Evolutionary conservation across 2,888 invertebrate genomes (phyloP).

Genomic region (Pyrocoelia pectoralis): DNA sequence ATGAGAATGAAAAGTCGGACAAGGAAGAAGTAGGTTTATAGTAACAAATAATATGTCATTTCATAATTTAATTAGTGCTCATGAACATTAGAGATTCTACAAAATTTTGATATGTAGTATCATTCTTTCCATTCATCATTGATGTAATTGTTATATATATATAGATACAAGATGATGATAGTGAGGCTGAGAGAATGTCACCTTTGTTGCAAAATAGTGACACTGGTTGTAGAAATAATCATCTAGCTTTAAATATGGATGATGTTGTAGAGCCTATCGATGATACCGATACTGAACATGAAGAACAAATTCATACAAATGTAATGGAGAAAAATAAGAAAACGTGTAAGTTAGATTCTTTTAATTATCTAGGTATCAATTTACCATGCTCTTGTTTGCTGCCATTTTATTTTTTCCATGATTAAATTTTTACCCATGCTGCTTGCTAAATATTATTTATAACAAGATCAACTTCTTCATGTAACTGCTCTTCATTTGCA

Average conservation of each 20-base stretch:
- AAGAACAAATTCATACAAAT: conserved; percentile 55
- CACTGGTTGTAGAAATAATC: conserved; percentile 43
- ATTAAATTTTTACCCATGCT: too few species aligned
- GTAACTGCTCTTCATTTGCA: too few species aligned
- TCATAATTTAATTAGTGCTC: too few species aligned
- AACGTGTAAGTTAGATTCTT: conserved; percentile 1
- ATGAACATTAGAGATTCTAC: too few species aligned
- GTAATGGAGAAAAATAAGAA: conserved; percentile 26
- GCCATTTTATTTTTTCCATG: too few species aligned
- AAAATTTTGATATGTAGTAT: too few species aligned
- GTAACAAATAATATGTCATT: conserved; percentile 22
- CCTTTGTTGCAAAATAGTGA: conserved; percentile 67
- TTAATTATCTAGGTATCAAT: too few species aligned
- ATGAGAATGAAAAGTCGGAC: conserved; percentile 67
- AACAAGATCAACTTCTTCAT: too few species aligned
- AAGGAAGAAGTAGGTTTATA: conserved; percentile 56
- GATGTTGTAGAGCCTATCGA: conserved; percentile 68
- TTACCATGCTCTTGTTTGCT: too few species aligned
- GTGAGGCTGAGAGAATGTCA: conserved; percentile 83
- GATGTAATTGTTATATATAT: conserved; percentile 2
- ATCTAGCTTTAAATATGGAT: conserved; percentile 60
- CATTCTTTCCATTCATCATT: neutral
- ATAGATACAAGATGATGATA: conserved; percentile 71
- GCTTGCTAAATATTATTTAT: too few species aligned
- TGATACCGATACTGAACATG: conserved; percentile 65